Base-by-base conservation (phyloP, 2,113 vertebrate genomes). In the Lepus europaeus region DNA sequence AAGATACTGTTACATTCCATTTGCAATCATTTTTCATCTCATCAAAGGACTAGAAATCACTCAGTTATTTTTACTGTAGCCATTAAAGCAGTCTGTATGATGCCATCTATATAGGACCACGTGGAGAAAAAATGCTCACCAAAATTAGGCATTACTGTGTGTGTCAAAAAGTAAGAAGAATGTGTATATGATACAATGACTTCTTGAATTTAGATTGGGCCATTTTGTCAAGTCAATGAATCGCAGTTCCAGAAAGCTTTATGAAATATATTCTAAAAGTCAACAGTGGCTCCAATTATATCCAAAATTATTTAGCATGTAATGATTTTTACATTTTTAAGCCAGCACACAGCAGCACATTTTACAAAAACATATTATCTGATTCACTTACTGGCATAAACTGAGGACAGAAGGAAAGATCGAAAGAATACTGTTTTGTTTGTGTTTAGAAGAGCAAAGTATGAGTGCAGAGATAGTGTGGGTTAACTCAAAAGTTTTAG, bases 1-100 rank as follows among this genome's bases (percentile, higher is more conserved):
- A 92, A 69, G 56, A 84, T 68, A 72, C n/a, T 70, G 16, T 68
- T 81, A 85, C 93, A 86, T 92, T 72, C 9, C 64, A 88, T 84
- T 91, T 84, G 19, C 29, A 78, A 56, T 79, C 56, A 81, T 68
- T 93, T 94, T 87, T 78, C 4, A 12, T 87, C 64, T 85, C 56
- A 56, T 96, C 53, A 96, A 96, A 95, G 74, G 88, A 92, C 74
- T 49, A 72, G 89, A 80, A 95, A 91, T 80, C 33, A 5, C 49
- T 74, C 49, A n/a, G 23, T 64, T 93, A 72, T 81, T 85, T 36
- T 80, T 89, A 83, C 16, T 77, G 39, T 59, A 90, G 25, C 61
- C 85, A 82, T 86, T 88, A 79, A 10, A 92, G 39, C 92, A 90
- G n/a, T 56, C 59, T 92, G 1, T 25, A 72, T 66, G n/a, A 80